A percentile compares a stretch with the other conserved stretches of the same genome.
Evolutionary conservation across 2,113 vertebrate genomes (phyloP).

Genomic region (Motacilla tschutschensis): DNA sequence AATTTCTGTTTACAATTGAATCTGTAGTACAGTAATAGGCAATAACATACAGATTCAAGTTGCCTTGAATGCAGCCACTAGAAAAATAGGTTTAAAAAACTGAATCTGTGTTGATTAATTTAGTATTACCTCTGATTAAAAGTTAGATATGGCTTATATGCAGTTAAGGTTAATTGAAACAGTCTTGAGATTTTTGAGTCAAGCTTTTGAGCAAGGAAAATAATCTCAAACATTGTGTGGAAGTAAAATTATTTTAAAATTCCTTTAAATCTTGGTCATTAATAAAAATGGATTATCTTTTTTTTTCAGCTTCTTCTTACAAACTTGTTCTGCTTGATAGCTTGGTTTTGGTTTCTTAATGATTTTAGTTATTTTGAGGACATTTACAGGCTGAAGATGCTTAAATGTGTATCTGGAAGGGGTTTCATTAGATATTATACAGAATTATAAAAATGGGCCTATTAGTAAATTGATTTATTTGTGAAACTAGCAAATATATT

Average conservation of each 20-base stretch:
- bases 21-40: neutral
- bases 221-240: neutral
- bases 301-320: rapidly evolving
- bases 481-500: neutral
- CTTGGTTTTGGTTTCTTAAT: neutral
- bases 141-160: neutral
- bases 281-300: neutral
- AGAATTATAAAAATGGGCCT: neutral
- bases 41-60: neutral
- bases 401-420: neutral
- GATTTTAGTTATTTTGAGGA: neutral
- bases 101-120: neutral
- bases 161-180: neutral
- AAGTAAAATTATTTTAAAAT: neutral
- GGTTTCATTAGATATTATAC: neutral
- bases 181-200: neutral
- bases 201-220: neutral
- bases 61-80: neutral
- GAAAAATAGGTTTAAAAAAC: neutral
- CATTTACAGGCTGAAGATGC: neutral
- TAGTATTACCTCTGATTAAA: neutral
- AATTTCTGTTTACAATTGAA: neutral
- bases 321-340: neutral
- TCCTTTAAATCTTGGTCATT: neutral
- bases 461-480: conserved; percentile 24